Evolutionary conservation across 1,140 invertebrate genomes (phyloP), one percentile per base, ranked within the genome.

Genomic region (Triops cancriformis): DNA sequence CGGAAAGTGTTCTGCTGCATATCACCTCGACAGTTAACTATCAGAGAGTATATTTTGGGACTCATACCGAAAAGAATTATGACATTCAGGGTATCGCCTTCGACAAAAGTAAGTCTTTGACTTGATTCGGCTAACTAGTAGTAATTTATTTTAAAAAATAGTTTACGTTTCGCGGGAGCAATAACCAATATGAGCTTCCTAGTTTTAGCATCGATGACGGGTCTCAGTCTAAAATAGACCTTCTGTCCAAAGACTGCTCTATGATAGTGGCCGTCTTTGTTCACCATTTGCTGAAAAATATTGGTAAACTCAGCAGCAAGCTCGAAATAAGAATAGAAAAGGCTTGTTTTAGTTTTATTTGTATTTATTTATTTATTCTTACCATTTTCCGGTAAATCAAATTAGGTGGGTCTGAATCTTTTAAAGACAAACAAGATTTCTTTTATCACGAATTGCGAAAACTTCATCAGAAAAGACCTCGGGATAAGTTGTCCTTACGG

Each of bases 341-440:
- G 2, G 31, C 31, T 37, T 7, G 31, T 37, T 37, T 37, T 37
- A 37, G 31, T 37, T 37, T 37, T 37, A 37, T 37, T 73, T 73
- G 73, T 45, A 18, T 37, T 26, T 75, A 27, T 18, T 43, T 9
- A 77, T 23, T 23, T 64, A 37, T 23, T 64, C 23, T 64, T 64
- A 64, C 14, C 18, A 14, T 64, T 64, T 23, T n/a, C n/a, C n/a
- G n/a, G n/a, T n/a, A n/a, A n/a, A n/a, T n/a, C 23, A 73, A 73
- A 80, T 82, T 76, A 89, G 88, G 95, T 74, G 95, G 95, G 7
- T 96, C 94, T 28, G 95, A 97, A 86, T 95, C 94, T 31, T 98
- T 98, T 83, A 94, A 95, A 85, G 95, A 97, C 83, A 97, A 97
- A 83, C 93, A 96, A 85, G 93, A 95, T 82, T 96, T 95, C 85